Evolutionary conservation across 2,797 vertebrate species (phyloP), one percentile per base, ranked within the genome.

Genomic region (Falco berigora): DNA sequence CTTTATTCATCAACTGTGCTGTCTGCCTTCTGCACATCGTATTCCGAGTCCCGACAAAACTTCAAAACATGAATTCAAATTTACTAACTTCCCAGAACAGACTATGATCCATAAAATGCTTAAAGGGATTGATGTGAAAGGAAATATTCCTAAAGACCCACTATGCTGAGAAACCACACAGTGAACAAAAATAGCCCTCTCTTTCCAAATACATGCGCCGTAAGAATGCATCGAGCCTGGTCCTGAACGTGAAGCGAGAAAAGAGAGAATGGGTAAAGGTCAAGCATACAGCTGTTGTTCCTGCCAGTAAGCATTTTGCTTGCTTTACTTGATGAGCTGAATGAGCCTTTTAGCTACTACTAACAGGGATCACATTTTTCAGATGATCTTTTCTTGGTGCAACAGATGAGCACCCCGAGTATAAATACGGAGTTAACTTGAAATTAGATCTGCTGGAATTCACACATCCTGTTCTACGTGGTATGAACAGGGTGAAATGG

Each of bases 381-480:
- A 81, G 86, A 38, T 32, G 82, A 83, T 91, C 94, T 92, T 78
- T 81, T 40, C 94, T 88, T 9, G 59, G 69, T 78, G 85, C 69
- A 69, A 68, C 95, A 94, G 92, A 94, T 92, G 94, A 97, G 86
- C 75, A 63, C 30, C 38, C 28, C 88, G 62, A 91, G 61, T 90
- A 94, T 82, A 96, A 96, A 95, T 92, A 94, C 0, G 10, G 92
- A 91, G 90, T 88, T 92, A 74, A 91, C 49, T 47, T 93, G 96
- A 94, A 97, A 97, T 46, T 7, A 28, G 95, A 97, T 79, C 97
- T 94, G 80, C 1, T 97, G 96, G 95, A 96, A 97, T 97, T 94
- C 95, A 96, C 94, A 95, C 87, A 86, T 89, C 83, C 88, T n/a
- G 4, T 47, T 46, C 87, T 34, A 49, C 30, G 5, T 10, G 46